Conservation (phyloP, 2,888 invertebrate species). For the Liopterus haemorrhoidalis region DNA sequence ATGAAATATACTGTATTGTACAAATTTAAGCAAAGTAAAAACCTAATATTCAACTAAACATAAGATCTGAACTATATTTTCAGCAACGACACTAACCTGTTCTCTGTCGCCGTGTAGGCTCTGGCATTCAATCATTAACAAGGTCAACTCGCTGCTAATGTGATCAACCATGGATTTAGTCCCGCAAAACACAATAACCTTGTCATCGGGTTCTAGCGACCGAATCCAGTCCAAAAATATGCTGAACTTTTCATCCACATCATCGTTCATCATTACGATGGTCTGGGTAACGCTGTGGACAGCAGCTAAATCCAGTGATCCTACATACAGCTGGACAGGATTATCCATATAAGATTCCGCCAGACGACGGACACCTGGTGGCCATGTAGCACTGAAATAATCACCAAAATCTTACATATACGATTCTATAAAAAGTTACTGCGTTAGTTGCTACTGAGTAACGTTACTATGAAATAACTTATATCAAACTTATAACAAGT, state of each 20-base stretch:
- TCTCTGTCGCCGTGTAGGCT: conserved; percentile 88
- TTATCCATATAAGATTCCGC: conserved; percentile 83
- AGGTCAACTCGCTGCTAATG: conserved; percentile 69
- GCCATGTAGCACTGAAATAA: conserved; percentile 80
- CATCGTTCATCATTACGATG: conserved; percentile 67
- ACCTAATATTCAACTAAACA: too few relatives aligned
- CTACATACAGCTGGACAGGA: conserved; percentile 86
- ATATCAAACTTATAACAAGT: too few relatives aligned
- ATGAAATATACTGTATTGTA: too few relatives aligned
- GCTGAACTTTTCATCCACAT: conserved; percentile 61
- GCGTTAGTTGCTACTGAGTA: too few relatives aligned
- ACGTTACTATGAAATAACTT: too few relatives aligned
- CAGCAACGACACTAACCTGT: too few relatives aligned
- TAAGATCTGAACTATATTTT: too few relatives aligned
- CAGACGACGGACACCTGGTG: conserved; percentile 74
- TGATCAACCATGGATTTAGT: conserved; percentile 80
- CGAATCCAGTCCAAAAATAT: conserved; percentile 61
- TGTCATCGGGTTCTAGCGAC: conserved; percentile 68
- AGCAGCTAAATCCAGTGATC: conserved; percentile 81
- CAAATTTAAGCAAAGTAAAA: too few relatives aligned
- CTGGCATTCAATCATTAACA: conserved; percentile 65
- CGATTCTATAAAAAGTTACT: too few relatives aligned
- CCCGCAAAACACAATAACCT: conserved; percentile 86
- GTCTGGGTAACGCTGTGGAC: conserved; percentile 81
- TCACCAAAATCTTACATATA: too few relatives aligned